A percentile compares a stretch with the other conserved stretches of the same genome.
Evolutionary conservation across 2,113 vertebrate species (phyloP).

Genomic region (Sceloporus undulatus): DNA sequence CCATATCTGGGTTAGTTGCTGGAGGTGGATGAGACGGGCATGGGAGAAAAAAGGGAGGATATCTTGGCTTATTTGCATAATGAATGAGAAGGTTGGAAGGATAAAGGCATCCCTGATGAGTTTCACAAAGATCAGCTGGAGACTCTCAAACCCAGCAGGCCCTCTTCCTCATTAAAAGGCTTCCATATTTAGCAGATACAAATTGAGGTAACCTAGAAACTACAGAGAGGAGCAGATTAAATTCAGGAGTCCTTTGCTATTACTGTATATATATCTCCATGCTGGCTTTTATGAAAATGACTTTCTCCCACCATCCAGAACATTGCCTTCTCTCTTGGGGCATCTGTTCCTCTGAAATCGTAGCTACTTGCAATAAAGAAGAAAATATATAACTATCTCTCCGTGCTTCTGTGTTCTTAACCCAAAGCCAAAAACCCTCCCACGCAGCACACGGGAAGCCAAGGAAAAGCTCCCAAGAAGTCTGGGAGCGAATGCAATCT

Average conservation of each 20-base stretch:
- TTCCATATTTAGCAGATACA: slow-evolving; percentile 58
- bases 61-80: slow-evolving; percentile 16
- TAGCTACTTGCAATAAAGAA: neutral
- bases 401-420: neutral
- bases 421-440: neutral
- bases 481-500: neutral
- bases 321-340: neutral
- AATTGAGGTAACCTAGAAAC: slow-evolving; percentile 69
- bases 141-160: slow-evolving; percentile 54
- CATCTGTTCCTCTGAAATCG: slow-evolving; percentile 20
- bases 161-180: slow-evolving; percentile 50
- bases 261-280: neutral
- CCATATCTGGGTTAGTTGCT: neutral
- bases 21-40: neutral
- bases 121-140: slow-evolving; percentile 15
- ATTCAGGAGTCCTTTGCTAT: slow-evolving; percentile 19
- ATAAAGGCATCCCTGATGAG: no score
- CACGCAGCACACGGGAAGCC: neutral
- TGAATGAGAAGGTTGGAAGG: no score
- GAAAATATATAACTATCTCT: neutral
- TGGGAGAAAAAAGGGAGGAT: no score
- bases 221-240: slow-evolving; percentile 7
- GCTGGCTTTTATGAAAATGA: neutral
- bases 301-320: neutral
- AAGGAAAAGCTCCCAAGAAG: neutral